These are phyloP conservation scores for Rhineura floridana DNA, from an alignment of 2,113 vertebrate genomes.

Conservation along the genomic window DNA sequence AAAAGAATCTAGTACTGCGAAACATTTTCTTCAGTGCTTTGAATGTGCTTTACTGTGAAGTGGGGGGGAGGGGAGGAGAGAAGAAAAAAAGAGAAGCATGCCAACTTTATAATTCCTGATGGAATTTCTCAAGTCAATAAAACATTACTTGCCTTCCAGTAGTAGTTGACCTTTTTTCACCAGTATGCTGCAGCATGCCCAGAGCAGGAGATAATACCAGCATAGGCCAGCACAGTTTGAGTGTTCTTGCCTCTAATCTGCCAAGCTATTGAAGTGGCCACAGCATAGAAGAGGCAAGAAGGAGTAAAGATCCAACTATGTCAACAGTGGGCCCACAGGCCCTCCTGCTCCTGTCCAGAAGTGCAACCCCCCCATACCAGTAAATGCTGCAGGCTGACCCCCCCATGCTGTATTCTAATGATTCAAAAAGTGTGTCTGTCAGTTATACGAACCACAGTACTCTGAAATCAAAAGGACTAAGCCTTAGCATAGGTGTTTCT, in stretches of 20 bases:
- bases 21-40: neutral
- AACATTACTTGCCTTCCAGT: no score
- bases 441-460: neutral
- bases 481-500: neutral
- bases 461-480: neutral
- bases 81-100: neutral
- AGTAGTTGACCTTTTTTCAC: neutral
- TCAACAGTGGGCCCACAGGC: no score
- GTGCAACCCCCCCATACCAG: neutral
- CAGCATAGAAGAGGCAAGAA: neutral
- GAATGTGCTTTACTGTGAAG: neutral
- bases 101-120: neutral
- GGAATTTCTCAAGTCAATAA: neutral
- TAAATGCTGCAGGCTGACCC: neutral
- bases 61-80: no score
- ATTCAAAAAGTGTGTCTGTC: neutral
- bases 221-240: neutral
- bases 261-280: neutral
- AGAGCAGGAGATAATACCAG: neutral
- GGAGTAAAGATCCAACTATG: no score
- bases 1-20: neutral
- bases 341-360: neutral
- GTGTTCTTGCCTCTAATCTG: neutral
- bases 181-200: neutral
- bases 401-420: neutral